Evolutionary conservation across 2,113 vertebrate species (phyloP).

Genomic region (Bucco capensis): DNA sequence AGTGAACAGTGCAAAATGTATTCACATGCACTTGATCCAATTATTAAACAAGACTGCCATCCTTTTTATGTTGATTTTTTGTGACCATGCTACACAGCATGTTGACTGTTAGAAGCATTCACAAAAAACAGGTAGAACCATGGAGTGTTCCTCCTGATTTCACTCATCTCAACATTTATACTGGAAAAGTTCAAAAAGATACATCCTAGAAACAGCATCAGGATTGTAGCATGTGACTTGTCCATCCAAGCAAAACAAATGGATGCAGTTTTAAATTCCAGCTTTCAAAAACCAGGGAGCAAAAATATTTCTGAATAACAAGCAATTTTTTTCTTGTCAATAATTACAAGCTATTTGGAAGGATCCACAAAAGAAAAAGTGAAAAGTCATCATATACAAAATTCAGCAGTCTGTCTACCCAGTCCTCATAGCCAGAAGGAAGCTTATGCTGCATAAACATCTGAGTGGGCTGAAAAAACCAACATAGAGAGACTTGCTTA

Average conservation of each 20-base stretch:
- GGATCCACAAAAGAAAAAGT: not conserved
- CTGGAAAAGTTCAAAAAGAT: not conserved
- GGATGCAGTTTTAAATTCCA: not conserved
- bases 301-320: conserved; percentile 6
- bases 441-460: not conserved
- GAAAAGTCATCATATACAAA: not conserved
- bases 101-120: not conserved
- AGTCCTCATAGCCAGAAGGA: not conserved
- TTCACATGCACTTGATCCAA: not conserved
- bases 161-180: not conserved
- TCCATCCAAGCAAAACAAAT: not conserved
- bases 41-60: not conserved
- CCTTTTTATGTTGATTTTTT: not conserved
- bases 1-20: not conserved
- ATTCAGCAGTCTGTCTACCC: not conserved
- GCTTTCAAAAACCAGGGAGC: not conserved
- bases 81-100: not conserved
- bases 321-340: not conserved
- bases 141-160: not conserved
- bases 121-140: not conserved
- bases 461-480: not conserved
- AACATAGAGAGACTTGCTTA: not conserved
- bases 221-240: not conserved
- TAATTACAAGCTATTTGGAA: not conserved
- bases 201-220: not conserved